Evolutionary conservation across 1,140 invertebrate species (phyloP), one percentile per base, ranked within the genome.

Genomic region (Bombus cullumanus): DNA sequence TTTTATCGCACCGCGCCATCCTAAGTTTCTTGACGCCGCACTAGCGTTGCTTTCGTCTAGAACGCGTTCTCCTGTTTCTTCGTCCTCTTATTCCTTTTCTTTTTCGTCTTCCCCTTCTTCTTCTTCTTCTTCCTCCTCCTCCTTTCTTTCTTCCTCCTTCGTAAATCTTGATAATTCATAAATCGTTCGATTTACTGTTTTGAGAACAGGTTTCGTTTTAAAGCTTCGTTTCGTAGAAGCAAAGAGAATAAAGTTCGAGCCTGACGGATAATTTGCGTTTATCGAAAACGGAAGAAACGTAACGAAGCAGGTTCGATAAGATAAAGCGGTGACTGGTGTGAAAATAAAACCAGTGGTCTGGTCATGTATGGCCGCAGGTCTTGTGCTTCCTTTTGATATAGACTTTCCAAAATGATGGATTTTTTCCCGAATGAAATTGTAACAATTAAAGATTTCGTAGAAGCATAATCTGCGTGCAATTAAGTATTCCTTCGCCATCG

Each of bases 251-350:
- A 25, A 15, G 28, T 41, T 15, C 10, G 0, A n/a, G 10, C 28
- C 9, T 68, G 37, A n/a, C 37, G 39, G 13, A 39, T 43, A 43
- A 74, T 68, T 68, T 25, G 28, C 39, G 53, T 64, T 43, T 82
- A 82, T 82, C 80, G 69, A 59, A 82, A 82, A 64, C 80, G 80
- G 80, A 82, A 82, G 80, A 74, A 47, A 73, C 80, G 39, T 37
- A 37, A 82, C n/a, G 53, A 39, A 73, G 69, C 69, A 22, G 10
- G 31, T 41, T 74, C 13, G 80, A 82, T 82, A 82, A 82, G 80
- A 82, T 82, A 74, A 13, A 59, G 31, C 53, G 18, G 37, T 39
- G 6, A 3, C 15, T 62, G 39, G 39, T 59, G 57, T 41, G 53
- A 41, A 73, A 69, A 81, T 53, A 73, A 62, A 39, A 13, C 10